Conservation (phyloP, 2,113 vertebrate species). For the Nannobrachium achirus region DNA sequence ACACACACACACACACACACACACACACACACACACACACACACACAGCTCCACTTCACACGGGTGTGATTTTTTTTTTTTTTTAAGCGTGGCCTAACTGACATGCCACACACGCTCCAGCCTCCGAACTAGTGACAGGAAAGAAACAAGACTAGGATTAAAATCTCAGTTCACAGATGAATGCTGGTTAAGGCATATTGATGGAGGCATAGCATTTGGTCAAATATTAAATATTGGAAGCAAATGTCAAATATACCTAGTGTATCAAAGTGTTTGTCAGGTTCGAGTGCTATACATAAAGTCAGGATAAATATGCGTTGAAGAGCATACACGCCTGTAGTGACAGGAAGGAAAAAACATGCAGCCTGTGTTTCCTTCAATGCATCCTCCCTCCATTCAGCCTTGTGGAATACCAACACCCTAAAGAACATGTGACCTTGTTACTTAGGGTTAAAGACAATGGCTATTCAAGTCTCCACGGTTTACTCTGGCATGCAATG, state of each 20-base stretch:
- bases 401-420: constrained; percentile 49
- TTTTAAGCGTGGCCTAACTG: too few relatives aligned
- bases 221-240: too few relatives aligned
- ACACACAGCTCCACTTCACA: too few relatives aligned
- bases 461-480: constrained; percentile 40
- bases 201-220: neutral
- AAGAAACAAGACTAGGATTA: too few relatives aligned
- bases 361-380: constrained; percentile 50
- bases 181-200: neutral
- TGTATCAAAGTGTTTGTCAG: too few relatives aligned
- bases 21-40: too few relatives aligned
- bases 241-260: too few relatives aligned
- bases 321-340: neutral
- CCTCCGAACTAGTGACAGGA: constrained; percentile 6
- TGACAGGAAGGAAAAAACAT: constrained; percentile 50
- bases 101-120: neutral
- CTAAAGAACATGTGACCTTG: constrained; percentile 45
- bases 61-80: too few relatives aligned
- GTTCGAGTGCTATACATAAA: too few relatives aligned
- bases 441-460: constrained; percentile 54
- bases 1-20: too few relatives aligned
- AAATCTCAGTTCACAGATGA: neutral
- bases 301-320: neutral
- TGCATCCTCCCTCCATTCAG: constrained; percentile 56
- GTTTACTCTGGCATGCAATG: constrained; percentile 2